phyloP scores from a whole-genome alignment of 1,140 invertebrate genomes.

The Nephila pilipes region DNA sequence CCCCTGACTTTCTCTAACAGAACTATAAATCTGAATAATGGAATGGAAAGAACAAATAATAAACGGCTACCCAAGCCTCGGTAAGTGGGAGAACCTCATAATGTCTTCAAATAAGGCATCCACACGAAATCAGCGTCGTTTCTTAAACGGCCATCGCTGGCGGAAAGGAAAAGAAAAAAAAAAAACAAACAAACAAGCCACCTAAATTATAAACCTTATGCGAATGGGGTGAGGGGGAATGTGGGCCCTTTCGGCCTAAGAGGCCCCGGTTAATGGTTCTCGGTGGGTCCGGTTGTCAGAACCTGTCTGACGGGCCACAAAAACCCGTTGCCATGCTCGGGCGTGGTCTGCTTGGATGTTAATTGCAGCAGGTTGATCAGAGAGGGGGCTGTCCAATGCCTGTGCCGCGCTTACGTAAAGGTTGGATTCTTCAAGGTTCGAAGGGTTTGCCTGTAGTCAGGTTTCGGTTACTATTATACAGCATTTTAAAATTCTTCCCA shows the following conservation, averaged over 20 bases:
- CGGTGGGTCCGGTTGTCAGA: constrained; percentile 55
- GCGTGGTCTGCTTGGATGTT: constrained; percentile 53
- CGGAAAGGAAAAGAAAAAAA: neutral
- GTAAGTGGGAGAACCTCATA: neutral
- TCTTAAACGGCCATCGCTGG: neutral
- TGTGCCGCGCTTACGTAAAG: neutral
- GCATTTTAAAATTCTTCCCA: too few relatives aligned
- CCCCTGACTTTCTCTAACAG: too few relatives aligned
- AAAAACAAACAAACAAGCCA: constrained; percentile 40
- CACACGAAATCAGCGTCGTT: neutral
- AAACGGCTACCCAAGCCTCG: too few relatives aligned
- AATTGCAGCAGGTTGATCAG: constrained; percentile 61
- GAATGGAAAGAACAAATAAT: too few relatives aligned
- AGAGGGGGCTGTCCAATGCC: neutral
- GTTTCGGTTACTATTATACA: too few relatives aligned
- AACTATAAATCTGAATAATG: too few relatives aligned
- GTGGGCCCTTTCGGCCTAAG: constrained; percentile 17
- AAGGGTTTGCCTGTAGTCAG: too few relatives aligned
- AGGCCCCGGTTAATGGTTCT: constrained; percentile 56
- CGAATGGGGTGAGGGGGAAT: neutral
- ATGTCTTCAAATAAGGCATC: neutral
- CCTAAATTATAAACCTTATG: constrained; percentile 34
- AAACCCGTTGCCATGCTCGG: constrained; percentile 45
- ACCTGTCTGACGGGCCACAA: constrained; percentile 64
- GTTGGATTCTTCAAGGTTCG: neutral